Conservation (phyloP, 2,797 vertebrate genomes). For the Rhynchotus rufescens region DNA sequence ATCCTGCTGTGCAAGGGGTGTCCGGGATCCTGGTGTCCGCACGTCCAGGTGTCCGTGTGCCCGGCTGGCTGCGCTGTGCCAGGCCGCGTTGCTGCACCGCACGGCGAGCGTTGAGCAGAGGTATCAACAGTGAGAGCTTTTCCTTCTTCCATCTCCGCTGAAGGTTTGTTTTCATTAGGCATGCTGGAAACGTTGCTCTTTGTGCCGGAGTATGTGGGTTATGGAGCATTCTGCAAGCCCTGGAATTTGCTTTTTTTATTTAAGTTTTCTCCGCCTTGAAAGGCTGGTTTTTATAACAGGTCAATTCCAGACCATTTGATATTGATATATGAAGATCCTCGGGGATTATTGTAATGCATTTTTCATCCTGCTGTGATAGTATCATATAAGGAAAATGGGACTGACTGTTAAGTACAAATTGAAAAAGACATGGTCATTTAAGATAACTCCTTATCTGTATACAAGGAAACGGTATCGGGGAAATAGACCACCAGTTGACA, state of each 20-base stretch:
- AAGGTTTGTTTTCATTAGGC: constrained; percentile 52
- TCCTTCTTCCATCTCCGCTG: neutral
- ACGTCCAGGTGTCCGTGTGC: too few species aligned
- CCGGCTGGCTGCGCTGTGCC: accelerated
- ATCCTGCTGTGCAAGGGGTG: too few species aligned
- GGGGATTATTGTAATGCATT: constrained; percentile 86
- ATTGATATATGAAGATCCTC: constrained; percentile 87
- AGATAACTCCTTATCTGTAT: constrained; percentile 95
- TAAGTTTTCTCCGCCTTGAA: constrained; percentile 71
- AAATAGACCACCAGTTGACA: constrained; percentile 84
- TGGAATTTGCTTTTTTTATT: constrained; percentile 76
- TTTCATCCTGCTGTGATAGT: constrained; percentile 84
- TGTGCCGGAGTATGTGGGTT: neutral
- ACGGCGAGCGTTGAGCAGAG: neutral
- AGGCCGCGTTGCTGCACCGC: neutral
- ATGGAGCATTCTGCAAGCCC: constrained; percentile 18
- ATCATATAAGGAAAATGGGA: constrained; percentile 85
- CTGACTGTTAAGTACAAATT: constrained; percentile 90
- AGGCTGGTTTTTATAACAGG: constrained; percentile 81
- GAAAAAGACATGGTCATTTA: constrained; percentile 95
- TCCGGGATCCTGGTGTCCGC: too few species aligned
- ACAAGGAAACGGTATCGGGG: constrained; percentile 84
- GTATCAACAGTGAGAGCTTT: neutral
- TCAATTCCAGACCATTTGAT: constrained; percentile 85
- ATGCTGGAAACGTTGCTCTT: constrained; percentile 19